A percentile compares a stretch with the other conserved stretches of the same genome.
phyloP scores from a whole-genome alignment of 1,140 invertebrate genomes.

The Hermatobates lingyangjiaoensis region DNA sequence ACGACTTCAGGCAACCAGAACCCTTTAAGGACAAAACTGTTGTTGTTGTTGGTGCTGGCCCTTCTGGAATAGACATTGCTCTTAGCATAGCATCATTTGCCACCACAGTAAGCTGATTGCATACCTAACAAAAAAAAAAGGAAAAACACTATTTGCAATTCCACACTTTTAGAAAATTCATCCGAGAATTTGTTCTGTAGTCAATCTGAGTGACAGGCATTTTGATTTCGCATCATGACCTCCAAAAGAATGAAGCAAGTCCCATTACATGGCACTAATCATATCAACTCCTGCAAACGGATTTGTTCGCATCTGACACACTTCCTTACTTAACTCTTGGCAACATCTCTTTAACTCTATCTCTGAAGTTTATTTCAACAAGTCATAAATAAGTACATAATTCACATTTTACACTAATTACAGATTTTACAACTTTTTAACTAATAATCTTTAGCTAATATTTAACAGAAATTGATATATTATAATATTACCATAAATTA shows the following conservation, averaged over 20 bases:
- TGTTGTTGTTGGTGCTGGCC: constrained; percentile 63
- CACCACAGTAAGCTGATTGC: constrained; percentile 25
- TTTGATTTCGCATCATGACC: neutral
- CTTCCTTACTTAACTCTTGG: no score
- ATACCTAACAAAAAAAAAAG: neutral
- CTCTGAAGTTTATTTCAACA: no score
- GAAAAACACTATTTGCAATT: neutral
- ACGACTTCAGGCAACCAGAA: constrained; percentile 59
- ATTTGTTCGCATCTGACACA: no score
- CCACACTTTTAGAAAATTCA: neutral
- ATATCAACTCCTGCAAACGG: neutral
- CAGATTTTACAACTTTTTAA: no score
- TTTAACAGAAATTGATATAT: no score
- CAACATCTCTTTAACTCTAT: no score
- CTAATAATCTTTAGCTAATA: no score
- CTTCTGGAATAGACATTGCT: constrained; percentile 54
- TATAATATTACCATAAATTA: no score
- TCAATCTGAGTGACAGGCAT: neutral
- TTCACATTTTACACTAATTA: no score
- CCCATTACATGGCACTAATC: neutral
- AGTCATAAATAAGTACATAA: no score
- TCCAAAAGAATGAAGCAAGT: neutral
- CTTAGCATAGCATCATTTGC: constrained; percentile 35
- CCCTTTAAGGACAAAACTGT: constrained; percentile 44
- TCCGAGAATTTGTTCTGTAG: neutral